phyloP scores from a whole-genome alignment of 2,113 vertebrate species.

The Myotis davidii region DNA sequence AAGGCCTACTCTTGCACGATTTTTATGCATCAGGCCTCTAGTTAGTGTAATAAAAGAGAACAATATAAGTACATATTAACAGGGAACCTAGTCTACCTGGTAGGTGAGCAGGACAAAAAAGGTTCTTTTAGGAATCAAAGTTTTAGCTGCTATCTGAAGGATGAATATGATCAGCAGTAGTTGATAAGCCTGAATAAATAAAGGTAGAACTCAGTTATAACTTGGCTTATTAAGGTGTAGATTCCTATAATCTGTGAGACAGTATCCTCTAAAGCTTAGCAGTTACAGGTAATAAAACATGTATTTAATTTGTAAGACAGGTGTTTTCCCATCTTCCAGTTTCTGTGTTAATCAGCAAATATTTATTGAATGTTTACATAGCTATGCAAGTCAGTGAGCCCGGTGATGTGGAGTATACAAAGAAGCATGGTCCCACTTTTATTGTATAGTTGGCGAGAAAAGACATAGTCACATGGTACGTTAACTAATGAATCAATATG shows the following conservation, averaged over 20 bases:
- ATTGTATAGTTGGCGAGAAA: not conserved
- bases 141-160: slow-evolving; percentile 15
- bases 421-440: not conserved
- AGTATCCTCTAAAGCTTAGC: not conserved
- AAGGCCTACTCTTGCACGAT: no score
- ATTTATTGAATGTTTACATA: not conserved
- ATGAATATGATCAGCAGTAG: slow-evolving; percentile 21
- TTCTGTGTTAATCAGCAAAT: slow-evolving; percentile 46
- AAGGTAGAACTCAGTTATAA: slow-evolving; percentile 8
- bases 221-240: not conserved
- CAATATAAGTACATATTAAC: not conserved
- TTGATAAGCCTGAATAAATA: slow-evolving; percentile 5
- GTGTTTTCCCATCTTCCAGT: slow-evolving; percentile 19
- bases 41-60: slow-evolving; percentile 25
- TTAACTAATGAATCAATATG: slow-evolving; percentile 11
- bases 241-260: slow-evolving; percentile 17
- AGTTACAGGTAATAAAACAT: slow-evolving; percentile 14
- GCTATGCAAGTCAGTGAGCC: not conserved
- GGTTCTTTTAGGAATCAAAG: not conserved
- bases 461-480: not conserved
- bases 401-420: not conserved
- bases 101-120: not conserved
- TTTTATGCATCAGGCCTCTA: no score
- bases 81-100: not conserved
- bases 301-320: slow-evolving; percentile 28